Base-by-base conservation (phyloP, 2,888 invertebrate species). In the Dryococelus australis region DNA sequence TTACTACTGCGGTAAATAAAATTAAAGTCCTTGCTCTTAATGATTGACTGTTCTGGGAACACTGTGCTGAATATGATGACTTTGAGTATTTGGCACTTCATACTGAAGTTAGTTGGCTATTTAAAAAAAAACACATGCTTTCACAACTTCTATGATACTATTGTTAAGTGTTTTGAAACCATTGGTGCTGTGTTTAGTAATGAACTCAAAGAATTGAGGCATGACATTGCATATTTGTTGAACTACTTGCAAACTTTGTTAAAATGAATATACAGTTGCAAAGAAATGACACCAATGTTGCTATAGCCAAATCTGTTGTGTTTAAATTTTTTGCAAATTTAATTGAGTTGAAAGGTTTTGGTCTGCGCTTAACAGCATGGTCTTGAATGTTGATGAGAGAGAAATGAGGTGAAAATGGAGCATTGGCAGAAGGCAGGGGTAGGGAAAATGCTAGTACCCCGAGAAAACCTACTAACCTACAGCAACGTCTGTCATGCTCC, bases 81-180 rank as follows among this genome's bases (percentile, higher is more conserved):
- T 26, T 12, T 35, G 43, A 27, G 10, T 28, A 26, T 28, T 35
- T 86, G 27, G 8, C 43, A 6, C 79, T 78, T 78, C 86, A 79
- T 51, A 79, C 65, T 26, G 65, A 85, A 35, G 78, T 51, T n/a
- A 26, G 47, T 27, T 85, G 65, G 27, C 85, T 85, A 13, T 85
- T 53, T 2, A 53, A 27, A 65, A 35, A 26, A 24, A 85, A 51
- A 9, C 5, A 27, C 4, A 85, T 8, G 24, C 13, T 35, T 47
- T 85, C 65, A 27, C 53, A 85, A 24, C 12, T 85, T 53, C 8
- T 51, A 16, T 51, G 53, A 28, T 35, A 65, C 24, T 28, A 27
- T 85, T 26, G 85, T 43, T 0, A 16, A 43, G 28, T 84, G 27
- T 47, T 85, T 47, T 85, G 35, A 47, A 47, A 51, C 20, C 43